Base-by-base conservation (phyloP, 2,888 invertebrate species). In the Cyrtodaria siliqua region DNA sequence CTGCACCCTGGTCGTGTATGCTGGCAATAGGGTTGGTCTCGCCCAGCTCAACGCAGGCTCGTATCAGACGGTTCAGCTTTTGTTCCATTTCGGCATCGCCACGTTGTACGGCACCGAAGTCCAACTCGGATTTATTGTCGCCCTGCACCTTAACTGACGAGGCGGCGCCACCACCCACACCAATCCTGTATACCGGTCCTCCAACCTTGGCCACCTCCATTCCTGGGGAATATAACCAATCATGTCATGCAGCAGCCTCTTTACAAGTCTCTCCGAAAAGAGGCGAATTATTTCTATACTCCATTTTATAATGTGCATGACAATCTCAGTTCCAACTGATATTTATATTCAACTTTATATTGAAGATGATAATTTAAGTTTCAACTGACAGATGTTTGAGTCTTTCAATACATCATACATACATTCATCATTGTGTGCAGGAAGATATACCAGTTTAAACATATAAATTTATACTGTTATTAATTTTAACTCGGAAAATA, bases 21-120 rank as follows among this genome's bases (percentile, higher is more conserved):
- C 98, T 96, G 86, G 95, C 94, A 86, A 99, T 98, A 1, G 99
- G 99, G 94, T 99, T 93, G 16, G 94, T 94, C 0, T 95, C 94
- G 0, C 95, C 95, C 91, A 96, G 94, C 94, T 99, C 99, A 38
- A 97, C 94, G 89, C 99, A 99, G 0, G 97, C 97, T 79, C 99
- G 94, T 0, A 99, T 97, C 2, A 98, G 96, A 73, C 99, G 94
- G 93, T 99, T 98, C 40, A 99, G 93, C 93, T 99, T 98, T 91
- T 99, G 98, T 85, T 98, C 99, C 99, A 99, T 99, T 94, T 99
- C 99, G 1, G 99, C 97, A 93, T 99, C 99, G 12, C 95, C 97
- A 94, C 98, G 95, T 93, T 99, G 99, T 0, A 99, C 99, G 0
- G 99, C 99, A 82, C 97, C 97, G 89, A 98, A 99, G 93, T 99